Percentiles rank a stretch among this genome's conserved stretches.
phyloP scores from a whole-genome alignment of 2,113 vertebrate genomes.

The Rhodinocichla rosea region DNA sequence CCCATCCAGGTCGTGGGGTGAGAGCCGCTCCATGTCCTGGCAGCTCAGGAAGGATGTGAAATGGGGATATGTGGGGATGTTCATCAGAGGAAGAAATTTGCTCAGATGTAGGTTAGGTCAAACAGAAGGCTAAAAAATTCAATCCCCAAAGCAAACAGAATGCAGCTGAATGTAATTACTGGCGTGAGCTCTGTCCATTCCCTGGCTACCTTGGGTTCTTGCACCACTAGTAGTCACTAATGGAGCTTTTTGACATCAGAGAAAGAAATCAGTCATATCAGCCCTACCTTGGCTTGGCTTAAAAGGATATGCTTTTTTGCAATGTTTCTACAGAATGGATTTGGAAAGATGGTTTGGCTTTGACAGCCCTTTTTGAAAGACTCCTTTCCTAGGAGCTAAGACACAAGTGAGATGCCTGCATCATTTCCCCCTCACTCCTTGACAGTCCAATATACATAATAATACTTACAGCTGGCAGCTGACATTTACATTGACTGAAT shows the following conservation, averaged over 20 bases:
- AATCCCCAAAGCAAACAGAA: background rate
- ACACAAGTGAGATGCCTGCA: background rate
- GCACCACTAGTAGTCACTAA: background rate
- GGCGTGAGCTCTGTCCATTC: background rate
- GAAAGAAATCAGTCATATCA: background rate
- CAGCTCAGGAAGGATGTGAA: background rate
- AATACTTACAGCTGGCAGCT: background rate
- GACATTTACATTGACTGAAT: background rate
- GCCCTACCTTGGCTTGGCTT: background rate
- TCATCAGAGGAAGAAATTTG: background rate
- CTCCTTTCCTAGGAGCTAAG: background rate
- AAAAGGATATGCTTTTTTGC: background rate
- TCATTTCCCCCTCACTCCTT: background rate
- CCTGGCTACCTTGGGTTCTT: background rate
- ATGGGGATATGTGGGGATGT: background rate
- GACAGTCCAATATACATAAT: background rate
- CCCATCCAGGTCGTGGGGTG: fast-evolving
- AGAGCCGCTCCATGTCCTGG: fast-evolving
- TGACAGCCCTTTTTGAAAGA: background rate
- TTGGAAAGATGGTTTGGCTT: background rate
- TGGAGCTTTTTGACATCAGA: background rate
- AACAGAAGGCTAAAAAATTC: background rate
- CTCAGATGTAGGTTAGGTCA: background rate
- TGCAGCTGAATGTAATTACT: background rate
- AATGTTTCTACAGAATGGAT: background rate